These are phyloP conservation scores for Lochmaea capreae DNA, from an alignment of 2,888 invertebrate species.

Conservation along the genomic window DNA sequence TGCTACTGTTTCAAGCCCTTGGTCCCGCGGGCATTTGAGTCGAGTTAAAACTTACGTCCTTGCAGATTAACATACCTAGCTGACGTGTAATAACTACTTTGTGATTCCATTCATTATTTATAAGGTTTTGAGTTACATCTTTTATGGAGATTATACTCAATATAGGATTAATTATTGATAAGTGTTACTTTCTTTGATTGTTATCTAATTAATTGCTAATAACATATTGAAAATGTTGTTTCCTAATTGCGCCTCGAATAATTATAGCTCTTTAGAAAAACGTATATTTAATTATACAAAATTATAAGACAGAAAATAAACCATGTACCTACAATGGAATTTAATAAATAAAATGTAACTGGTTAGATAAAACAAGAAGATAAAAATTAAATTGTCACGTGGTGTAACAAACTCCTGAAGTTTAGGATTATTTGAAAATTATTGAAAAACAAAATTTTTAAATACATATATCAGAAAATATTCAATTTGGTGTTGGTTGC, in stretches of 20 bases:
- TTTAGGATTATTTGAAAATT: too few species aligned
- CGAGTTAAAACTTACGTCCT: conserved; percentile 32
- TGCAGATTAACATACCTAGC: conserved; percentile 40
- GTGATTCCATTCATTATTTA: conserved; percentile 34
- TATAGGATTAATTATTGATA: conserved; percentile 21
- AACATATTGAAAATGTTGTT: conserved; percentile 1
- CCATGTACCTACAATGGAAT: too few species aligned
- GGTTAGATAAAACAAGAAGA: too few species aligned
- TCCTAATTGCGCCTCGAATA: neutral
- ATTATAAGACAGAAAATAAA: too few species aligned
- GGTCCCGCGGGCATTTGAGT: conserved; percentile 18
- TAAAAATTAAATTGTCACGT: too few species aligned
- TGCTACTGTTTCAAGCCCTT: conserved; percentile 19
- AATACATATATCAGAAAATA: too few species aligned
- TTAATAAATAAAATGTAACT: too few species aligned
- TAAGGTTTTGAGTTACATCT: conserved; percentile 37
- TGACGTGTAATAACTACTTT: conserved; percentile 39
- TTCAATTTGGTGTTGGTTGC: too few species aligned
- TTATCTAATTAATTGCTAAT: conserved; percentile 10
- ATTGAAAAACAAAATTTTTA: too few species aligned
- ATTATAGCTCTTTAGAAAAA: neutral
- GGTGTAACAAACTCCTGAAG: too few species aligned
- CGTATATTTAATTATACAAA: too few species aligned
- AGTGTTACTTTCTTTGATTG: conserved; percentile 23
- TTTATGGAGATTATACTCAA: conserved; percentile 27